These are phyloP conservation scores for Agrenia bidenticulata DNA, from an alignment of 2,888 invertebrate genomes.

Conservation along the genomic window DNA sequence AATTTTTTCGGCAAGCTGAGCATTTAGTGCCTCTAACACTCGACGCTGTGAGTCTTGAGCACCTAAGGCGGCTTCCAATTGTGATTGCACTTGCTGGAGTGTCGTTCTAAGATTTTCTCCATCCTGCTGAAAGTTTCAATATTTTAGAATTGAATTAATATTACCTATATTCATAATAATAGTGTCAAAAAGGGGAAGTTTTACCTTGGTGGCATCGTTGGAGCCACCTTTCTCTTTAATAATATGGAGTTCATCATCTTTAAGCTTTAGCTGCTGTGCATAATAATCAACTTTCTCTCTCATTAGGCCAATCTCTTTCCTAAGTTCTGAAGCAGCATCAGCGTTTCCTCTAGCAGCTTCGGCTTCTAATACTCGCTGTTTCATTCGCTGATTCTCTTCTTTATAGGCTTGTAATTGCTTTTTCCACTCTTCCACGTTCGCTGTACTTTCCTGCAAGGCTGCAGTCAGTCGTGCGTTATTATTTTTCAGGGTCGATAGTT, in stretches of 20 bases:
- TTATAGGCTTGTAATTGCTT: slow-evolving; percentile 85
- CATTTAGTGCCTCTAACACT: slow-evolving; percentile 73
- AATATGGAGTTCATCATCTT: slow-evolving; percentile 77
- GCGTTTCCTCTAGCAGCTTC: slow-evolving; percentile 67
- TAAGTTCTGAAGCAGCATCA: slow-evolving; percentile 73
- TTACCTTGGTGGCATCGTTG: slow-evolving; percentile 10
- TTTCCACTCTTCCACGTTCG: slow-evolving; percentile 98
- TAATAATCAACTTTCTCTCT: slow-evolving; percentile 79
- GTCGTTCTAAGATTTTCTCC: slow-evolving; percentile 68
- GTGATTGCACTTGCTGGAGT: slow-evolving; percentile 73
- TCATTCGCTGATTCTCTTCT: slow-evolving; percentile 84
- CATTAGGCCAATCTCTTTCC: slow-evolving; percentile 71
- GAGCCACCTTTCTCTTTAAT: slow-evolving; percentile 55
- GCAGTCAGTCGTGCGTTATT: slow-evolving; percentile 93
- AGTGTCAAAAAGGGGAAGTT: no score
- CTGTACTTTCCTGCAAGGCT: slow-evolving; percentile 90
- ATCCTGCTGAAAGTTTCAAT: slow-evolving; percentile 62
- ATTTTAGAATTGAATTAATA: slow-evolving; percentile 54
- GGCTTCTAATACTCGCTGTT: slow-evolving; percentile 69
- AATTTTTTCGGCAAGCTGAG: slow-evolving; percentile 76
- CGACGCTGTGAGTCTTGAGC: slow-evolving; percentile 79
- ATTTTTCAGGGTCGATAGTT: slow-evolving; percentile 90
- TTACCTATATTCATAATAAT: slow-evolving; percentile 8
- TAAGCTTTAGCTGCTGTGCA: slow-evolving; percentile 76
- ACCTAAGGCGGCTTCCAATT: slow-evolving; percentile 73